Base-by-base conservation (phyloP, 2,113 vertebrate genomes). In the Nothocercus julius region DNA sequence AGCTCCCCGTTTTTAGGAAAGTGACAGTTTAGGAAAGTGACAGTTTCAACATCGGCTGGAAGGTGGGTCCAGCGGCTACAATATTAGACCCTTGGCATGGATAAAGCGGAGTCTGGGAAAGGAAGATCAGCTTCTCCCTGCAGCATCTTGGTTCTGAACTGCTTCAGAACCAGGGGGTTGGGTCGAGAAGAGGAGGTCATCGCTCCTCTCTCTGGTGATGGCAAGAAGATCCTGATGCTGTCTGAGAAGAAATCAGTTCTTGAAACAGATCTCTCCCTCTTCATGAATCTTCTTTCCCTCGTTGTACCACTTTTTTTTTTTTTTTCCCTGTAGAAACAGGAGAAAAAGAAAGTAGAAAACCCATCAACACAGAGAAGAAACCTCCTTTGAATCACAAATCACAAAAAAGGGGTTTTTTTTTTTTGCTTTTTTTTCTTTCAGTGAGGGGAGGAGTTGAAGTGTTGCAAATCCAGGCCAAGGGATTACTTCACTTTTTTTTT, bases 401-500 rank as follows among this genome's bases (percentile, higher is more conserved):
- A 61, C 53, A 72, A 36, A 89, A 74, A 66, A 87, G 36, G 6
- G 36, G 7, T 36, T 36, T 36, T 36, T 36, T 36, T 42, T 42
- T 42, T 42, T 15, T 45, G 8, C 22, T 49, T 47, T 74, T n/a
- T 69, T 82, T 89, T 81, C 36, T 84, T 82, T 61, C 6, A 7
- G 7, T 20, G 58, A 91, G 72, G 45, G 66, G 40, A 28, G 58
- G 74, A 92, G n/a, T 83, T 85, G 67, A 91, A 84, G 45, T 67
- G 59, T 79, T 89, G 79, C 49, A 89, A 96, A 96, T 88, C 62
- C 78, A 94, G 76, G 75, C 87, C 86, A 95, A 83, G 44, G 34
- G 58, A 91, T 95, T 90, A 84, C 82, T 79, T 93, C 51, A 80
- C 67, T 84, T 88, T 90, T 89, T 51, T 90, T 82, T 47, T 49